A percentile compares a stretch with the other conserved stretches of the same genome.
Conservation (phyloP, 2,797 vertebrate species). For the Oceanodroma leucorhoa region DNA sequence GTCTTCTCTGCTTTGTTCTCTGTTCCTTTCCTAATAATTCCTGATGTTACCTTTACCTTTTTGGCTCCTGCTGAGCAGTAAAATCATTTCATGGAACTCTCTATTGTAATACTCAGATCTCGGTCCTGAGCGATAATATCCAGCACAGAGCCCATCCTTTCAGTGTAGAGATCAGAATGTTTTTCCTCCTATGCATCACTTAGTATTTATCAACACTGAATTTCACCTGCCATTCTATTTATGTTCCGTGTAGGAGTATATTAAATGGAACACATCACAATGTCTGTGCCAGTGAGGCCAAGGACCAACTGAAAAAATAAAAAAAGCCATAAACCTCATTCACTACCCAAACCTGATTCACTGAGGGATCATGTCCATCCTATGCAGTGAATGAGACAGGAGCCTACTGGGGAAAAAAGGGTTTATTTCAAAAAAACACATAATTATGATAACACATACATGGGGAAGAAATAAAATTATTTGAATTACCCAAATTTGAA, state of each 20-base stretch:
- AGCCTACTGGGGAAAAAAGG: background rate
- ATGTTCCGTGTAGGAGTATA: background rate
- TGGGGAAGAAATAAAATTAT: background rate
- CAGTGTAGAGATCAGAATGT: background rate
- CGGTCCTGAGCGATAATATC: rapidly evolving
- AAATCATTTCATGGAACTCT: background rate
- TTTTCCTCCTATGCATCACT: background rate
- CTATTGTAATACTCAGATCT: background rate
- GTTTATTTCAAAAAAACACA: background rate
- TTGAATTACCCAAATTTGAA: background rate
- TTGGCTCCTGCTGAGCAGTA: background rate
- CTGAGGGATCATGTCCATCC: background rate
- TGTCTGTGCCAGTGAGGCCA: background rate
- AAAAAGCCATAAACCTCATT: background rate
- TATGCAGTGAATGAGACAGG: background rate
- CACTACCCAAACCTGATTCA: background rate
- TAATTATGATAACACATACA: background rate
- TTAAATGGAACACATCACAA: background rate
- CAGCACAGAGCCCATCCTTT: background rate
- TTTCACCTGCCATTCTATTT: background rate
- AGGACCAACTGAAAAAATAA: background rate
- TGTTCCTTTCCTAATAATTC: background rate
- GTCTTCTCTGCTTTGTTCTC: background rate
- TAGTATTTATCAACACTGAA: background rate
- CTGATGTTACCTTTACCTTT: background rate